Evolutionary conservation across 35 echinoderm and acorn worm genomes (phyloP).

Genomic region (Nesometra sesokonis): DNA sequence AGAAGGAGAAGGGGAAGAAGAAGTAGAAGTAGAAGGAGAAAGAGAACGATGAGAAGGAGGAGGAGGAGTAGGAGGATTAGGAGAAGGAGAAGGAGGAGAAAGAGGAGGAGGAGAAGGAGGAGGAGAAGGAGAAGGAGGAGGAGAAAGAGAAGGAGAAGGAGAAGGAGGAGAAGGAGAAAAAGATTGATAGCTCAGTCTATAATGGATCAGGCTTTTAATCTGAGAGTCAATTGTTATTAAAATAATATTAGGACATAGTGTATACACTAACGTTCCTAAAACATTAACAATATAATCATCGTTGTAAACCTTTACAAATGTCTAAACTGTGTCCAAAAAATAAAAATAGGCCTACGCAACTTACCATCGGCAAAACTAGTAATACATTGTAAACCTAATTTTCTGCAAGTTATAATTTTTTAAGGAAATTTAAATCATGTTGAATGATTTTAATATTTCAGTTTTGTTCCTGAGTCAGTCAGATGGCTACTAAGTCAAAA

Average conservation of each 20-base stretch:
- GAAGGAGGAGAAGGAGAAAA: background rate
- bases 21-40: too few relatives aligned
- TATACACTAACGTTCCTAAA: background rate
- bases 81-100: background rate
- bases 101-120: background rate
- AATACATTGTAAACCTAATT: too few relatives aligned
- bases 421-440: too few relatives aligned
- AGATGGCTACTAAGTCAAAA: slow-evolving; percentile 54
- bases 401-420: too few relatives aligned
- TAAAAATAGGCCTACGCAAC: too few relatives aligned
- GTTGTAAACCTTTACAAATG: too few relatives aligned
- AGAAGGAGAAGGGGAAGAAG: too few relatives aligned
- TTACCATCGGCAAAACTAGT: too few relatives aligned
- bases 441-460: slow-evolving; percentile 28
- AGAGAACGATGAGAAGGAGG: too few relatives aligned
- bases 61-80: too few relatives aligned
- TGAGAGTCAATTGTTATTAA: background rate
- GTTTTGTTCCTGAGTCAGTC: slow-evolving; percentile 62
- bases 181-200: background rate
- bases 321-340: too few relatives aligned
- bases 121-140: background rate
- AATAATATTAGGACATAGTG: background rate
- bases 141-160: background rate
- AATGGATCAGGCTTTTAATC: slow-evolving; percentile 1
- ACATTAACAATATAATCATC: too few relatives aligned